Percentiles rank a stretch among this genome's conserved stretches.
phyloP scores from a whole-genome alignment of 2,113 vertebrate species.

The Aramus guarauna region DNA sequence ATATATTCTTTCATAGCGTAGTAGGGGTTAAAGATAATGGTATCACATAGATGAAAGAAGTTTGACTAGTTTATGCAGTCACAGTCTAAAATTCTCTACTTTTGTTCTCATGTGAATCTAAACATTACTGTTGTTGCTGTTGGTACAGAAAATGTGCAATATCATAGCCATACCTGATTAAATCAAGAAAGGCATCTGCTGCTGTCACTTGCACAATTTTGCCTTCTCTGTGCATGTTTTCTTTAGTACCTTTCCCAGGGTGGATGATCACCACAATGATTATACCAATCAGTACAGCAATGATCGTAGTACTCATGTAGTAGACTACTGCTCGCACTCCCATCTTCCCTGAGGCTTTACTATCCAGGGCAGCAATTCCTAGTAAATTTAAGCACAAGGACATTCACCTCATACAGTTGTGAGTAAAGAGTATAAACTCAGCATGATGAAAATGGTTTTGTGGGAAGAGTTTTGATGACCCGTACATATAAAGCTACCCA shows the following conservation, averaged over 20 bases:
- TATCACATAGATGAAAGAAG: not conserved
- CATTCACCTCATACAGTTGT: not conserved
- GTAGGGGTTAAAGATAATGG: not conserved
- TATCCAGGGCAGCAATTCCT: constrained; percentile 96
- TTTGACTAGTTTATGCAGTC: not conserved
- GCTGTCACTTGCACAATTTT: constrained; percentile 88
- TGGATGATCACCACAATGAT: constrained; percentile 96
- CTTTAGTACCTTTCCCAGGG: constrained; percentile 91
- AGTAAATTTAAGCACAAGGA: constrained; percentile 66
- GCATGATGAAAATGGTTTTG: not conserved
- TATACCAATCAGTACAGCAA: constrained; percentile 94
- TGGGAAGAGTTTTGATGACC: not conserved
- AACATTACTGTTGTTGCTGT: not conserved
- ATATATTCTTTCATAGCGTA: not conserved
- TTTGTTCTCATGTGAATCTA: not conserved
- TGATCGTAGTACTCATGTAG: constrained; percentile 94
- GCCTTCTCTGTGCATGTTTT: constrained; percentile 86
- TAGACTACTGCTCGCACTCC: constrained; percentile 92
- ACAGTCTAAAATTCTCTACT: not conserved
- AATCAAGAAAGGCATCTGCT: constrained; percentile 94
- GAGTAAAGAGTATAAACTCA: not conserved
- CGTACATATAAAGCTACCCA: not conserved
- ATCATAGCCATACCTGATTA: constrained; percentile 84
- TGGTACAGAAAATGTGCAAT: not conserved
- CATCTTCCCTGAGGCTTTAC: constrained; percentile 95